Evolutionary conservation across 2,888 invertebrate species (phyloP).

Genomic region (Cheilosia scutellata): DNA sequence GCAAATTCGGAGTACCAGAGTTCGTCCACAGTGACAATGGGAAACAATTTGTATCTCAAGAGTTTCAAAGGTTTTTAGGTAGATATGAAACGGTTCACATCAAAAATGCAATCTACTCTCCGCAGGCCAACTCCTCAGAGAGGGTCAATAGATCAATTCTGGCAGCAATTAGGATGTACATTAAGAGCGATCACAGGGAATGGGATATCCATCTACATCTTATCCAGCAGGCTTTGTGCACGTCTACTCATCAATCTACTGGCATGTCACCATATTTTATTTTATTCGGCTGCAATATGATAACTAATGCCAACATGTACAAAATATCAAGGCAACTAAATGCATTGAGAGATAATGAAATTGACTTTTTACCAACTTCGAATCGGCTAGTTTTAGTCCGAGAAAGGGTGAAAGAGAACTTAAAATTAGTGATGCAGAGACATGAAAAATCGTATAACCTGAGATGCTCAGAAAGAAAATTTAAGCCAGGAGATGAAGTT

Average conservation of each 20-base stretch:
- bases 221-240: slow-evolving; percentile 8
- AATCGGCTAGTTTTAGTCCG: not conserved
- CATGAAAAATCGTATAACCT: not conserved
- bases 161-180: slow-evolving; percentile 16
- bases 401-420: not conserved
- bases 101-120: not conserved
- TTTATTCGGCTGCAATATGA: not conserved
- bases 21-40: slow-evolving; percentile 77
- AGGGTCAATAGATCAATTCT: slow-evolving; percentile 63
- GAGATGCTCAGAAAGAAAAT: not conserved
- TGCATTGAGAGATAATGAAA: not conserved
- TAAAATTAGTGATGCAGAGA: not conserved
- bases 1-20: slow-evolving; percentile 77
- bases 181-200: not conserved
- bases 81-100: not conserved
- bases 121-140: slow-evolving; percentile 53
- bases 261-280: not conserved
- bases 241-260: not conserved
- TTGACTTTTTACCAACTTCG: not conserved
- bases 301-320: not conserved
- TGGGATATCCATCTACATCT: not conserved
- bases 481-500: not conserved
- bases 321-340: not conserved
- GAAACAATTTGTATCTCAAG: not conserved
- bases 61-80: not conserved